Evolutionary conservation across 2,113 vertebrate genomes (phyloP), one percentile per base, ranked within the genome.

Genomic region (Gyps fulvus): DNA sequence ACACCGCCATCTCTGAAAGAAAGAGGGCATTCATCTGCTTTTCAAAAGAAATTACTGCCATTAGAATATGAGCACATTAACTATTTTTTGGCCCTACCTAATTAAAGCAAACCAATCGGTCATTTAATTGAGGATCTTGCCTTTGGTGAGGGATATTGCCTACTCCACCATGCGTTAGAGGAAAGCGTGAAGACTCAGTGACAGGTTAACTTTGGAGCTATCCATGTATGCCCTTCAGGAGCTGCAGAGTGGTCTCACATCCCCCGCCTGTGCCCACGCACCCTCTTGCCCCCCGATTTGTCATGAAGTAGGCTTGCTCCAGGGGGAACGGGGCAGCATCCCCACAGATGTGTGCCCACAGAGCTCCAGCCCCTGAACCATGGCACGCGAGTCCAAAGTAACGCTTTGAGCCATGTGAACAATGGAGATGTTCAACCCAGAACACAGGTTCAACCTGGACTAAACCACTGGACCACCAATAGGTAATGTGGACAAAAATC

Each of bases 221-320:
- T 27, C 36, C 34, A 36, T 7, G 19, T 16, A 42, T 4, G 11
- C 14, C 29, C 5, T 63, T 45, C n/a, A 54, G 1, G 2, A 61
- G 66, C 2, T 1, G 14, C 70, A 59, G 23, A 40, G 61, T 2
- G 20, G 20, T 47, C 38, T 89, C 66, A 31, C 18, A 36, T 23
- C 1, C 21, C 36, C 19, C 0, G 0, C 11, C 31, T 29, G 12
- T 36, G 47, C 32, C 54, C 58, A 57, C 20, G 3, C 1, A 13
- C 5, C 9, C 29, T 73, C 36, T n/a, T 34, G 10, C 8, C 29
- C 5, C 15, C 22, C 0, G 0, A 8, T 36, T 40, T 67, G 66
- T 21, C 13, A 82, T 13, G 36, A 69, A 59, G 38, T 7, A 26
- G 52, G n/a, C 17, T 72, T 0, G 0, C 6, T 76, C 52, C 31